Evolutionary conservation across 2,113 vertebrate genomes (phyloP).

Genomic region (Oncorhynchus keta): DNA sequence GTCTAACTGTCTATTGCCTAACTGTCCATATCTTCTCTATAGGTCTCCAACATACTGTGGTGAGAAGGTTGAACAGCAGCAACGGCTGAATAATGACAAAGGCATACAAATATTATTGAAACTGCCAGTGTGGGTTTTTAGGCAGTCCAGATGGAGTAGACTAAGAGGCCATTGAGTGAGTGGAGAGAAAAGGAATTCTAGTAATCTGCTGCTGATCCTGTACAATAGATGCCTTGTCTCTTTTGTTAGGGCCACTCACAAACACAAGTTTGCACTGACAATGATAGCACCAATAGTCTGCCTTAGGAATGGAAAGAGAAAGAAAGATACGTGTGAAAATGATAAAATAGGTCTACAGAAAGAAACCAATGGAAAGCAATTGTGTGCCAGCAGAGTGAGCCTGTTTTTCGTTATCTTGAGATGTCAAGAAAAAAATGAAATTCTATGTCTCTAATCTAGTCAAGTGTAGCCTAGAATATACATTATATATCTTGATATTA

Average conservation of each 20-base stretch:
- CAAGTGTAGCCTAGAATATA: no score
- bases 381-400: background rate
- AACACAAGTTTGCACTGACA: constrained; percentile 61
- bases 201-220: constrained; percentile 77
- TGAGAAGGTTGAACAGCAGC: background rate
- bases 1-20: no score
- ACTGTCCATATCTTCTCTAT: no score
- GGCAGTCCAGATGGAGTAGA: constrained; percentile 36
- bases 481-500: no score
- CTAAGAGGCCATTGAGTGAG: constrained; percentile 69
- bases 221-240: constrained; percentile 80
- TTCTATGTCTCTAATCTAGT: no score
- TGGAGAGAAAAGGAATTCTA: constrained; percentile 74
- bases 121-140: background rate
- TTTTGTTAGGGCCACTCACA: constrained; percentile 65
- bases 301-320: constrained; percentile 9
- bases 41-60: no score
- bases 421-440: no score
- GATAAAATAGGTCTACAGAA: background rate
- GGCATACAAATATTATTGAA: constrained; percentile 49
- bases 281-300: constrained; percentile 38
- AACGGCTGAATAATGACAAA: constrained; percentile 10
- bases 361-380: background rate
- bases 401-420: background rate
- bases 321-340: constrained; percentile 13